Evolutionary conservation across 2,113 vertebrate genomes (phyloP).

Genomic region (Gasterosteus aculeatus): DNA sequence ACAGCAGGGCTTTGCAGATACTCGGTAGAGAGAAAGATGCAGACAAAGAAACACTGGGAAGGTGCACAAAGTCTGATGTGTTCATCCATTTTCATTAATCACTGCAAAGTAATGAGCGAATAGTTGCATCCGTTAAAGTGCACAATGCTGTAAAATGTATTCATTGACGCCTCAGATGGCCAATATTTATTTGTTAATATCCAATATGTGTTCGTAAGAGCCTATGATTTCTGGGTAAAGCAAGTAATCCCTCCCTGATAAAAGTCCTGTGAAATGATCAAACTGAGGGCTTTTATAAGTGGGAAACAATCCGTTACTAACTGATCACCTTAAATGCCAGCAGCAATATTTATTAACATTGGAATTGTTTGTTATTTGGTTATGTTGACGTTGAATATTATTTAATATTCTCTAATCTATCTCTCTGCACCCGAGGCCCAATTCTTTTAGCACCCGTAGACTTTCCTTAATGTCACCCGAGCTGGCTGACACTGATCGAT

Average conservation of each 20-base stretch:
- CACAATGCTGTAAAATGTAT: neutral
- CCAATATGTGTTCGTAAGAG: neutral
- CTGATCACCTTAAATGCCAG: neutral
- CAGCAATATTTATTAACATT: neutral
- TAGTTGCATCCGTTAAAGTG: neutral
- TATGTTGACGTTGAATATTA: neutral
- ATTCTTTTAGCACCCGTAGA: neutral
- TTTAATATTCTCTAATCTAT: too few relatives aligned
- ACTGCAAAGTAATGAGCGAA: neutral
- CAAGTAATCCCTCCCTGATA: neutral
- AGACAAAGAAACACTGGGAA: conserved; percentile 9
- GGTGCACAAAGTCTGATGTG: neutral
- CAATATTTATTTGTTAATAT: neutral
- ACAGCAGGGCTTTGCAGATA: conserved; percentile 59
- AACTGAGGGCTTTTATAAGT: neutral
- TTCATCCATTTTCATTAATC: conserved; percentile 1
- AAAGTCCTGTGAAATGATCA: neutral
- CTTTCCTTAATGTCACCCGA: neutral
- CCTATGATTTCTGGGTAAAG: neutral
- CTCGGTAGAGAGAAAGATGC: neutral
- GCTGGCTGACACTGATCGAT: neutral
- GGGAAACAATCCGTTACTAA: neutral
- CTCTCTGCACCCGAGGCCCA: neutral
- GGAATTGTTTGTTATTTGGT: neutral
- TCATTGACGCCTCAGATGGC: neutral